Conservation (phyloP, 2,888 invertebrate species). For the Clivina fossor region DNA sequence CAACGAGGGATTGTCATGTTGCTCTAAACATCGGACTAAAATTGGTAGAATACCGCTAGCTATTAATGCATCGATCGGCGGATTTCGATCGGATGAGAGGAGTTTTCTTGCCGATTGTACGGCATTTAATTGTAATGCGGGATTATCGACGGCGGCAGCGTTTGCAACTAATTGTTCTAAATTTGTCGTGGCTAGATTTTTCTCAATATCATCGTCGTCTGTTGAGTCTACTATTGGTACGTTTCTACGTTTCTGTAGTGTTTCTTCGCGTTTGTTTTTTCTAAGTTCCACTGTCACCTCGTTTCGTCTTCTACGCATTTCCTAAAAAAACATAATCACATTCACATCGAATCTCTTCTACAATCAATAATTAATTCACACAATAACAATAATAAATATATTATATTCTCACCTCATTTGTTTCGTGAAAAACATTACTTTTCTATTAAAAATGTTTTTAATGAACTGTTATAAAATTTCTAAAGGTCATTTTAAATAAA, state of each 20-base stretch:
- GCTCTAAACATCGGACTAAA: conserved; percentile 77
- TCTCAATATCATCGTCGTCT: conserved; percentile 76
- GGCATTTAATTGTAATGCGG: conserved; percentile 81
- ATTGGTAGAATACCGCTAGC: conserved; percentile 93
- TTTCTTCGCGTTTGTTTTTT: conserved; percentile 98
- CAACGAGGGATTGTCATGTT: conserved; percentile 82
- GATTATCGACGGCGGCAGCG: conserved; percentile 78
- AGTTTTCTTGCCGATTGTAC: conserved; percentile 95
- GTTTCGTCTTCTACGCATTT: conserved; percentile 95
- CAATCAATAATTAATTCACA: too few species aligned
- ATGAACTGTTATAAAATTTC: too few species aligned
- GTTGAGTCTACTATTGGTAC: conserved; percentile 87
- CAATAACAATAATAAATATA: too few species aligned
- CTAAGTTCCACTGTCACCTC: conserved; percentile 96
- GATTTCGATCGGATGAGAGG: conserved; percentile 95
- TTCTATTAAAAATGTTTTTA: too few species aligned
- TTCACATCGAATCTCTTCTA: too few species aligned
- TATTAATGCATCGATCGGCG: conserved; percentile 96
- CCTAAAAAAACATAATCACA: conserved; percentile 67
- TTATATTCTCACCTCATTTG: too few species aligned
- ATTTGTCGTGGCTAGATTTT: conserved; percentile 69
- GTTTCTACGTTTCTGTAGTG: conserved; percentile 92
- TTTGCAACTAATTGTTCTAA: conserved; percentile 83
- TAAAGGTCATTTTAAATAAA: too few species aligned
- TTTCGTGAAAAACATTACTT: too few species aligned